Evolutionary conservation across 2,797 vertebrate genomes (phyloP).

Genomic region (Catamblyrhynchus diadema): DNA sequence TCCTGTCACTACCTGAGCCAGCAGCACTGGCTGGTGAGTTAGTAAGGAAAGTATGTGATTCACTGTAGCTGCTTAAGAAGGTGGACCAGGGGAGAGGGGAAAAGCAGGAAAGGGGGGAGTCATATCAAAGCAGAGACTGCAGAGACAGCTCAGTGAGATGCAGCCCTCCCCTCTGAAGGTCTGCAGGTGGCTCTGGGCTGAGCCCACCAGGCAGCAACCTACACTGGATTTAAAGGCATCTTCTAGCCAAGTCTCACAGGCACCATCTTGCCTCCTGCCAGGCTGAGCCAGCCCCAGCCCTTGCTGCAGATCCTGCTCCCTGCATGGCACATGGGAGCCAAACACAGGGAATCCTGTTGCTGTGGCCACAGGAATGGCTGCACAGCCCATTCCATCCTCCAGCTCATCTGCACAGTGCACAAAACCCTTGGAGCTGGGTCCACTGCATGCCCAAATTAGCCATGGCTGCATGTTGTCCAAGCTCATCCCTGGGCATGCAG

Average conservation of each 20-base stretch:
- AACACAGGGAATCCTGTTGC: neutral
- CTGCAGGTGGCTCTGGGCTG: neutral
- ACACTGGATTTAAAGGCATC: neutral
- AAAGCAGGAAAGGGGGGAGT: neutral
- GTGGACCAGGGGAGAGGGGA: rapidly evolving
- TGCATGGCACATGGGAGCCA: neutral
- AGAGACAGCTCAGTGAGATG: neutral
- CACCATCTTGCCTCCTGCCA: neutral
- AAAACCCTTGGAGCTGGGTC: neutral
- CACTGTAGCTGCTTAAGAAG: neutral
- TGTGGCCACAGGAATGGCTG: neutral
- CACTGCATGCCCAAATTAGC: neutral
- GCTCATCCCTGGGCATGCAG: neutral
- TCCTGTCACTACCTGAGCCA: neutral
- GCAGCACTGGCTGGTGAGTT: neutral
- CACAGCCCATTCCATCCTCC: neutral
- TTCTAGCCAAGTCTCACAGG: neutral
- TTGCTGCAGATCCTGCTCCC: neutral
- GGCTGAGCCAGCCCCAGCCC: neutral
- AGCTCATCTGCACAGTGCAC: neutral
- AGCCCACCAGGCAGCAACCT: neutral
- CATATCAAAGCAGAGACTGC: neutral
- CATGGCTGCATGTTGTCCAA: neutral
- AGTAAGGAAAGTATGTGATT: neutral
- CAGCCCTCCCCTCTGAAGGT: neutral